A percentile compares a stretch with the other conserved stretches of the same genome.
These are phyloP conservation scores for Limonius californicus DNA, from an alignment of 1,140 invertebrate genomes.

Conservation along the genomic window DNA sequence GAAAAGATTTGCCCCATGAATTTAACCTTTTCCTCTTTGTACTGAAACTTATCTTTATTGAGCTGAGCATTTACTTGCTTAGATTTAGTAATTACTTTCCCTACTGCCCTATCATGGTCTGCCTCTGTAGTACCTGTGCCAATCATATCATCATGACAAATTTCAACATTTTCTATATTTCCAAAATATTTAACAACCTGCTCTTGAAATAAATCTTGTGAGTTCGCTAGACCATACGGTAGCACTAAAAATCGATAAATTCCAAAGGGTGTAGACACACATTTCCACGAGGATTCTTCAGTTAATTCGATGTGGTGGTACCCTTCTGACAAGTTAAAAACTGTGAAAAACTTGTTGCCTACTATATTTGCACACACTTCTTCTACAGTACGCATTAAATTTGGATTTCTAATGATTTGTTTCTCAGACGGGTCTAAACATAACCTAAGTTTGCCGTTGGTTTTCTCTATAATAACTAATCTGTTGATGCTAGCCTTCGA, in stretches of 20 bases:
- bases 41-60: slow-evolving; percentile 45
- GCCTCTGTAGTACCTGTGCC: slow-evolving; percentile 4
- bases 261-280: slow-evolving; percentile 15
- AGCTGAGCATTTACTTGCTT: slow-evolving; percentile 42
- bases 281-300: slow-evolving; percentile 11
- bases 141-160: slow-evolving; percentile 16
- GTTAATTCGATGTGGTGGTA: slow-evolving; percentile 16
- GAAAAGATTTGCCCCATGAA: slow-evolving; percentile 38
- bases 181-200: slow-evolving; percentile 1
- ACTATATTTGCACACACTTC: not conserved
- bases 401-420: slow-evolving; percentile 14
- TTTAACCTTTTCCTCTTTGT: slow-evolving; percentile 39
- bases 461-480: too few species aligned
- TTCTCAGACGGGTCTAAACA: slow-evolving; percentile 16
- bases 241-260: slow-evolving; percentile 8
- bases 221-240: slow-evolving; percentile 13
- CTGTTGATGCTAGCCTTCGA: too few species aligned
- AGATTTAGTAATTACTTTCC: slow-evolving; percentile 40
- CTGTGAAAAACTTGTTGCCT: slow-evolving; percentile 1
- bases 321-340: slow-evolving; percentile 1
- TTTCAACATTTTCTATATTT: slow-evolving; percentile 9
- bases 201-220: slow-evolving; percentile 16
- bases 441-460: too few species aligned
- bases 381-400: not conserved
- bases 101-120: slow-evolving; percentile 38